Evolutionary conservation across 2,113 vertebrate genomes (phyloP).

Genomic region (Microcebus tavaratra): DNA sequence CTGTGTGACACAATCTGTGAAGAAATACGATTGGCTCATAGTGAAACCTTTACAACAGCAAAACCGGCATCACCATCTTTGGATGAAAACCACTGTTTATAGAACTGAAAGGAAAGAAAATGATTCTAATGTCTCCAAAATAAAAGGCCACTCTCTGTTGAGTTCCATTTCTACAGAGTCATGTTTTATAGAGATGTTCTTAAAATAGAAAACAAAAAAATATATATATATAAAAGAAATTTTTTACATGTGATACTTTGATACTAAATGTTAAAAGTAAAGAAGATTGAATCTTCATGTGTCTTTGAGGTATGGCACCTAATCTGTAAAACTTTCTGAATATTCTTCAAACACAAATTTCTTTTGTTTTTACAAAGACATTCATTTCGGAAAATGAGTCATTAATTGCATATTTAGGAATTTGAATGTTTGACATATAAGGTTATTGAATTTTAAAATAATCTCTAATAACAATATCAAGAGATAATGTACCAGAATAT

Average conservation of each 20-base stretch:
- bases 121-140: conserved; percentile 23
- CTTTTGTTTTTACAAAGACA: not conserved
- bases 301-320: not conserved
- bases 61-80: conserved; percentile 1
- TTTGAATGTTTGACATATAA: not conserved
- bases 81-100: not conserved
- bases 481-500: not conserved
- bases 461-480: not conserved
- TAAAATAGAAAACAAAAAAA: not conserved
- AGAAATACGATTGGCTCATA: not conserved
- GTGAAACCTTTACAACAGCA: not conserved
- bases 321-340: not conserved
- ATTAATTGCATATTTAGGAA: not conserved
- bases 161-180: not conserved
- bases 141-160: not conserved
- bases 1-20: conserved; percentile 30
- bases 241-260: not conserved
- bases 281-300: not conserved
- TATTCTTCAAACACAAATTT: not conserved
- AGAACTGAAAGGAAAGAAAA: conserved; percentile 52
- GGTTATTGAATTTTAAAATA: not conserved
- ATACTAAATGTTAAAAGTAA: not conserved
- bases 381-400: not conserved
- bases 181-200: not conserved
- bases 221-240: not conserved